Evolutionary conservation across 1,140 invertebrate genomes (phyloP), one percentile per base, ranked within the genome.

Genomic region (Lordiphosa mommai): DNA sequence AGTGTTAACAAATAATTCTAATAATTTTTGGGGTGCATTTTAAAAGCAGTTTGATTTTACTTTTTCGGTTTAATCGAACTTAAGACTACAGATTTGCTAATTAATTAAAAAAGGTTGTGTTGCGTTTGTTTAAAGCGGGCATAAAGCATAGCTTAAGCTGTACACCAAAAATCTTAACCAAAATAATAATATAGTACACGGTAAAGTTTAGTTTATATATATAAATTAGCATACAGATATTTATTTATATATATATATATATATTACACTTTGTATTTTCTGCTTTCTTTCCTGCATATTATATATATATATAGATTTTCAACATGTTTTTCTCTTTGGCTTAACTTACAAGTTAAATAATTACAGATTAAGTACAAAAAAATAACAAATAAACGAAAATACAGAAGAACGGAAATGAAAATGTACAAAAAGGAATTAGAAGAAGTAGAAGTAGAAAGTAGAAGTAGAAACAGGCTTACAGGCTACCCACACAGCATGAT

Each of bases 271-370:
- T 74, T 82, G 76, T 76, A 76, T 84, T 82, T 82, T 80, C 34
- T 52, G 47, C 74, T 82, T 71, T 82, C 64, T 59, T 72, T 58
- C 80, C 73, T 80, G 77, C 79, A 60, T 53, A 51, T 51, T 68
- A 61, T 53, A 56, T 59, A 53, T 61, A 58, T 47, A 59, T 64
- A 60, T 58, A 58, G 72, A 58, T 73, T 77, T 82, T 51, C 48
- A 84, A 77, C 72, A 70, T 80, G 73, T 73, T 80, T 72, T 61
- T 67, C 40, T 72, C 77, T 84, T 84, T 84, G 77, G 77, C 77
- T 84, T 84, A 84, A 77, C 77, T 84, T 84, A 85, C 84, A 71
- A 71, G 69, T 67, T 65, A 64, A 66, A 71, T 61, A 67, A 47
- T 69, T 82, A 70, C 59, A 52, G 30, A 71, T 85, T 84, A 84